A percentile compares a stretch with the other conserved stretches of the same genome.
phyloP scores from a whole-genome alignment of 2,113 vertebrate species.

The Atractosteus spatula region DNA sequence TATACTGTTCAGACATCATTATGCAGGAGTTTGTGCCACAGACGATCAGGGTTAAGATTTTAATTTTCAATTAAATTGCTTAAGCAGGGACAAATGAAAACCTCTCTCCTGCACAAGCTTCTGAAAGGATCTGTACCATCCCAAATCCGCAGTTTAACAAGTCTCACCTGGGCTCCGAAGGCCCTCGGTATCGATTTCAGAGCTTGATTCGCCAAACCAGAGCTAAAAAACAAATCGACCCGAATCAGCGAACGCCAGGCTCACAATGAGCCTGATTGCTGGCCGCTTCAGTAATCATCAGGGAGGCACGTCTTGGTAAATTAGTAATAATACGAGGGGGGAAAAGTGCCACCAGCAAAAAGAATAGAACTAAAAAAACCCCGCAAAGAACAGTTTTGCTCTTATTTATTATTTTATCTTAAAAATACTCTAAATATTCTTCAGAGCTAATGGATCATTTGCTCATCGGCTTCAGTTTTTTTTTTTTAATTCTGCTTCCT shows the following conservation, averaged over 20 bases:
- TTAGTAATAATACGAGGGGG: too few relatives aligned
- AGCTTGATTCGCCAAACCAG: conserved; percentile 49
- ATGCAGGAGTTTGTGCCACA: too few relatives aligned
- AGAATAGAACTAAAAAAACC: conserved; percentile 17
- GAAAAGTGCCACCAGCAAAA: too few relatives aligned
- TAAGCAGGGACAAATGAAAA: too few relatives aligned
- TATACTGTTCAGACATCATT: too few relatives aligned
- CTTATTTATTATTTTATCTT: background rate
- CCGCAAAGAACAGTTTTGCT: conserved; percentile 20
- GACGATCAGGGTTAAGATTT: too few relatives aligned
- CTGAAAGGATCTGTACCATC: conserved; percentile 1
- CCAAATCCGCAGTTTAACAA: conserved; percentile 44
- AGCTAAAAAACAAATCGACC: conserved; percentile 45
- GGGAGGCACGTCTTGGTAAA: background rate
- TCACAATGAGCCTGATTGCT: conserved; percentile 30
- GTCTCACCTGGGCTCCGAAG: conserved; percentile 45
- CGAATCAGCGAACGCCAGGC: conserved; percentile 33
- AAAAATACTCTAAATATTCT: too few relatives aligned
- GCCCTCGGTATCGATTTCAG: conserved; percentile 50
- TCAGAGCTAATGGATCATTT: too few relatives aligned
- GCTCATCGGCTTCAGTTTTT: too few relatives aligned
- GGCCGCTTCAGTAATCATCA: conserved; percentile 20
- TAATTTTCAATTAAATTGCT: too few relatives aligned
- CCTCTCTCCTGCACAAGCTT: too few relatives aligned
- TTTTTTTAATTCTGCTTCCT: too few relatives aligned